Evolutionary conservation across 1,140 invertebrate genomes (phyloP).

Genomic region (Scaptomyza montana): DNA sequence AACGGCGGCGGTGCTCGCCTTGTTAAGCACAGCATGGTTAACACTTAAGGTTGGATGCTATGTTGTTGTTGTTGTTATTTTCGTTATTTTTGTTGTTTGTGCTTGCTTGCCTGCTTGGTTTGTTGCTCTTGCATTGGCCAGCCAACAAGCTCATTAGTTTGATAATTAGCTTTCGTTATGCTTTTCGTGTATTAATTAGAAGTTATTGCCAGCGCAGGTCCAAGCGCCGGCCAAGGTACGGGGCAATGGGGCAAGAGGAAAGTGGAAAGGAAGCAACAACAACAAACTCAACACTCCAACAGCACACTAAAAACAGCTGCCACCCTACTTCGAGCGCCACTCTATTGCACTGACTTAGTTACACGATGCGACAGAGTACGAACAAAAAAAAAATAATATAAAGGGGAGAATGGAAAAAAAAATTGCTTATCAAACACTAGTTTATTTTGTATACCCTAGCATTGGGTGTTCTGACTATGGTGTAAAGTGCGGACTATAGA

Average conservation of each 20-base stretch:
- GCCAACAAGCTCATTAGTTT: conserved; percentile 81
- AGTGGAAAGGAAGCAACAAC: no score
- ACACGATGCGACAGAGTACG: not conserved
- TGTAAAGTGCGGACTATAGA: no score
- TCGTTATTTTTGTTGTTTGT: conserved; percentile 6
- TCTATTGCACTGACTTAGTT: conserved; percentile 4
- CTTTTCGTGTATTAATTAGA: conserved; percentile 82
- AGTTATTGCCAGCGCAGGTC: conserved; percentile 68
- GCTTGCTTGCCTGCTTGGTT: no score
- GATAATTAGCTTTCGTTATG: conserved; percentile 82
- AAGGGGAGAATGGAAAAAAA: not conserved
- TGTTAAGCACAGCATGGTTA: conserved; percentile 78
- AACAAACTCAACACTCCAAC: no score
- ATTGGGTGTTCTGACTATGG: no score
- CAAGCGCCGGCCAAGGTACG: conserved; percentile 53
- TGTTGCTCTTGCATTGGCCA: conserved; percentile 61
- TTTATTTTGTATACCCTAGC: conserved; percentile 35
- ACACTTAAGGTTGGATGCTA: conserved; percentile 52
- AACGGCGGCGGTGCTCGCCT: conserved; percentile 63
- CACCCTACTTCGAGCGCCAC: conserved; percentile 13
- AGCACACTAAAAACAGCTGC: not conserved
- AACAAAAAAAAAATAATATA: not conserved
- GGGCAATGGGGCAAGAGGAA: no score
- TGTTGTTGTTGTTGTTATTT: conserved; percentile 21
- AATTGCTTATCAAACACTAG: conserved; percentile 11